A percentile compares a stretch with the other conserved stretches of the same genome.
Conservation (phyloP, 2,113 vertebrate species). For the Meriones unguiculatus region DNA sequence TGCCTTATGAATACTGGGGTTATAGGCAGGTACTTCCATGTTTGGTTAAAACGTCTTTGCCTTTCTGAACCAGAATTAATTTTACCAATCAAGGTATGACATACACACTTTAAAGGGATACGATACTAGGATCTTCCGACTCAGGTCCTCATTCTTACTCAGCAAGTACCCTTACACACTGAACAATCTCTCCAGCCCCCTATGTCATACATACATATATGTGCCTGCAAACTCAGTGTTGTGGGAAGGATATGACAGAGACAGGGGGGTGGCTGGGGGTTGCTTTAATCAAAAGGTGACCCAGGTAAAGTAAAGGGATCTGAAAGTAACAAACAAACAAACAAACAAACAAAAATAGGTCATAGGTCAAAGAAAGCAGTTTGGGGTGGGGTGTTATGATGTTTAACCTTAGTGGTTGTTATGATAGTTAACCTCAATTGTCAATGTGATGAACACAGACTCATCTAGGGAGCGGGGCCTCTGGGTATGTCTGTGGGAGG, state of each 20-base stretch:
- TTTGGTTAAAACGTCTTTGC: neutral
- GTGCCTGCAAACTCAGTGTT: neutral
- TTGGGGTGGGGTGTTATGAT: neutral
- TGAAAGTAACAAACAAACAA: slow-evolving; percentile 22
- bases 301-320: neutral
- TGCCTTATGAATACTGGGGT: neutral
- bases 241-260: neutral
- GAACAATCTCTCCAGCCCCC: no score
- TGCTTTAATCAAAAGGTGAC: neutral
- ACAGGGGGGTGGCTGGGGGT: neutral
- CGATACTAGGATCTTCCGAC: no score
- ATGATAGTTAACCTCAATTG: neutral
- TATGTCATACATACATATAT: no score
- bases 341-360: slow-evolving; percentile 7
- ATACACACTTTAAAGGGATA: no score
- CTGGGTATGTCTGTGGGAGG: neutral
- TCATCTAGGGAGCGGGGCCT: neutral
- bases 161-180: no score
- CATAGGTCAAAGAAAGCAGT: neutral
- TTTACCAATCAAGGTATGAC: neutral
- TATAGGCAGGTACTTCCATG: neutral
- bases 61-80: neutral
- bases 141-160: no score
- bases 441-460: neutral
- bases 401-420: neutral